Evolutionary conservation across 2,797 vertebrate species (phyloP), one percentile per base, ranked within the genome.

Genomic region (Protosalanx chinensis): DNA sequence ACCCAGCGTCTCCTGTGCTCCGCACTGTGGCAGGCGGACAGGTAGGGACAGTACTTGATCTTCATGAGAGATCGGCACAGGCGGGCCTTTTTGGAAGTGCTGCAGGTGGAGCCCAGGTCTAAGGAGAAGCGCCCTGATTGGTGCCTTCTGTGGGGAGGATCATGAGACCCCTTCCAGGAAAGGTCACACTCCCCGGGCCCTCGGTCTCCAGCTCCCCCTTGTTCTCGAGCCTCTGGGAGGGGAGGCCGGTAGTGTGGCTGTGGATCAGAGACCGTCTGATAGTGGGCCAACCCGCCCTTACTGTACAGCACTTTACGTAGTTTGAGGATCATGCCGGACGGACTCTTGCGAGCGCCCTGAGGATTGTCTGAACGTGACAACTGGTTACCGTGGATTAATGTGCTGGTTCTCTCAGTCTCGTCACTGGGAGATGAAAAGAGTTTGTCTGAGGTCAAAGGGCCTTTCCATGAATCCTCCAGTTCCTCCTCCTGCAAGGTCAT

Each of bases 41-140:
- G 77, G 76, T 92, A 91, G 5, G 91, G 91, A 30, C 91, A 90
- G 85, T 92, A 94, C 75, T 91, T 93, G 74, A 93, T 89, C 80
- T 84, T 92, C 20, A 93, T 37, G 0, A 86, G 71, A 0, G 92
- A 87, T 15, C 81, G 77, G 4, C 18, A 75, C 0, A 79, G 75
- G 6, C 62, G 68, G 68, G 85, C 85, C 51, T 79, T 75, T 76
- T 81, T 85, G 10, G 85, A 84, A 6, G 86, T 74, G 65, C 79
- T 74, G 58, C 74, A 27, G 0, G 84, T 82, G 33, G 77, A 80
- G 67, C 83, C 80, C 16, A 83, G 64, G 4, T 76, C 5, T 0
- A 57, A 81, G 33, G 85, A 73, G 61, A 86, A 75, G 62, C 77
- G 51, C 7, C 71, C 79, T 0, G 72, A 83, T 13, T 78, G 74